Evolutionary conservation across 1,140 invertebrate species (phyloP), one percentile per base, ranked within the genome.

Genomic region (Cydia pomonella): DNA sequence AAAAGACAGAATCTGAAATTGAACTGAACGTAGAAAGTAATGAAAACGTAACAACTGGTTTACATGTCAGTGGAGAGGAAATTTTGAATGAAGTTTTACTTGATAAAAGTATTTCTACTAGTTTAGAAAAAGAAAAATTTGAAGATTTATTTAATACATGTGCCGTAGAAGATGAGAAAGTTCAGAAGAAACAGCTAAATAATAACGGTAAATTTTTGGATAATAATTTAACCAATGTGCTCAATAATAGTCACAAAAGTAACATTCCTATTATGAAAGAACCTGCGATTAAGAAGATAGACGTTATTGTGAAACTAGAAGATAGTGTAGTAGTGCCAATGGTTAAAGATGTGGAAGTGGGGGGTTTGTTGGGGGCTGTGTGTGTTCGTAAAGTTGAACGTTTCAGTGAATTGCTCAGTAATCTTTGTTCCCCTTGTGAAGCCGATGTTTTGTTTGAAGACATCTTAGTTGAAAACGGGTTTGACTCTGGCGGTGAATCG

Each of bases 341-440:
- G 83, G 82, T 82, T 77, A 75, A 86, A 78, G 86, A 88, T 79
- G 81, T 82, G 75, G 87, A 89, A 74, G 83, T 87, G 41, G 81
- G 83, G 33, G 87, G 90, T 9, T 85, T 93, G 72, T 83, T 93
- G 75, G 89, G 90, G 75, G 91, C 88, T 33, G 91, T 91, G 82
- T 93, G 91, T 91, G 90, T 93, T 78, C 87, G 87, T 74, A 92
- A 89, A 92, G 91, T 93, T 79, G 91, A 93, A 84, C 88, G 86
- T 74, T 93, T 93, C 75, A 93, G 91, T 93, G 91, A 93, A 80
- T 84, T 93, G 82, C 89, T 93, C 72, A 92, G 88, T 85, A 93
- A 92, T 82, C 81, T 93, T 75, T 93, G 91, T 87, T 92, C 91
- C 6, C 91, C 91, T 4, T 87, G 89, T 75, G 91, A 93, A 83